These are phyloP conservation scores for Brachionus paranguensis DNA, from an alignment of 1,140 invertebrate species.

Conservation along the genomic window DNA sequence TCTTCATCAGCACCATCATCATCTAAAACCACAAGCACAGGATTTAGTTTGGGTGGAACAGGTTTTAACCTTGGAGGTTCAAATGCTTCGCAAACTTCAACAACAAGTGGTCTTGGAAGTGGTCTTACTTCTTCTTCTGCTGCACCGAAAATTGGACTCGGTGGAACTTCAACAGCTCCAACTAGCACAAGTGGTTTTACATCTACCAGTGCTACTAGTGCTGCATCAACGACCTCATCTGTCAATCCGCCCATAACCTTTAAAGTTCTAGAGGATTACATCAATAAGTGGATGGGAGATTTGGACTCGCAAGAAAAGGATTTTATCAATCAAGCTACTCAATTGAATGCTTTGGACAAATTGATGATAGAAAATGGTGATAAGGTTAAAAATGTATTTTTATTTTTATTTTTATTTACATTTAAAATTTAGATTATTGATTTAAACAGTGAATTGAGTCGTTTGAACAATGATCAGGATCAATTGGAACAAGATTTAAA, in stretches of 20 bases:
- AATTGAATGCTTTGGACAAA: slow-evolving; percentile 88
- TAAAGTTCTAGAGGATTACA: slow-evolving; percentile 78
- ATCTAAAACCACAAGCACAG: neutral
- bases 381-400: slow-evolving; percentile 58
- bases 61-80: neutral
- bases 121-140: neutral
- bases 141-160: neutral
- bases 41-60: neutral
- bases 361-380: slow-evolving; percentile 81
- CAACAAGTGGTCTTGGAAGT: neutral
- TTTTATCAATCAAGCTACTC: slow-evolving; percentile 85
- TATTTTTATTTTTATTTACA: neutral
- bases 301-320: slow-evolving; percentile 85
- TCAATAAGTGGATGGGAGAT: slow-evolving; percentile 91
- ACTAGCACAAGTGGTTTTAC: neutral
- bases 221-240: neutral
- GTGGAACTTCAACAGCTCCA: neutral
- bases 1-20: neutral
- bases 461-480: slow-evolving; percentile 79
- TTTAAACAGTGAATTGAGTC: slow-evolving; percentile 74
- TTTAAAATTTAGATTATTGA: slow-evolving; percentile 65
- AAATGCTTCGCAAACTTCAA: neutral
- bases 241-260: slow-evolving; percentile 64
- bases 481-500: slow-evolving; percentile 86
- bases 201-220: neutral